Evolutionary conservation across 2,113 vertebrate species (phyloP).

Genomic region (Ochotona curzoniae): DNA sequence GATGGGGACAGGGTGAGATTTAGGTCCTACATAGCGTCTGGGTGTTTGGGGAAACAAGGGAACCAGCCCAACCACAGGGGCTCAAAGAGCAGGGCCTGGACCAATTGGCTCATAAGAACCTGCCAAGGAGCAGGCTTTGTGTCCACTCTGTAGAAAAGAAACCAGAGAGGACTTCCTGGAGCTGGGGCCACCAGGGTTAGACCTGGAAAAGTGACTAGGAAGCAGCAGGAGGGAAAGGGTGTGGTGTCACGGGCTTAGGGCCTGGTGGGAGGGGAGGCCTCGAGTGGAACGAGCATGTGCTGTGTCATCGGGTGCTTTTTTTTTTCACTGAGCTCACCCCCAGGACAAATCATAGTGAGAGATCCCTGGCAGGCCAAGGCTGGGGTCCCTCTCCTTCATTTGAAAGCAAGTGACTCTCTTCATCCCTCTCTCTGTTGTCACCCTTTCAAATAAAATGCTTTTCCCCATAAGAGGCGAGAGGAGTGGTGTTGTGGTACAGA

Average conservation of each 20-base stretch:
- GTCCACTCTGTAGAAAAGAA: not conserved
- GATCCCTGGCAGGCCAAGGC: not conserved
- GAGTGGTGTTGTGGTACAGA: too few relatives aligned
- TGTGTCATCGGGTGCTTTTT: not conserved
- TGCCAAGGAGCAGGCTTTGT: not conserved
- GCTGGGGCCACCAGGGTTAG: not conserved
- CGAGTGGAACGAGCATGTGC: rapidly evolving
- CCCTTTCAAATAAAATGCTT: too few relatives aligned
- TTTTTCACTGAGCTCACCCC: rapidly evolving
- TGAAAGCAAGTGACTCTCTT: not conserved
- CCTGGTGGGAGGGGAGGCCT: not conserved
- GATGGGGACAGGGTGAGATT: not conserved
- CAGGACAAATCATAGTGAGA: rapidly evolving
- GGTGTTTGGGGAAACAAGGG: not conserved
- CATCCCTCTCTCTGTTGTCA: too few relatives aligned
- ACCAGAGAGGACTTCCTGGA: not conserved
- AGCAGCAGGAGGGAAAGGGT: not conserved
- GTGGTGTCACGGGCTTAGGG: rapidly evolving
- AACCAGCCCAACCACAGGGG: rapidly evolving
- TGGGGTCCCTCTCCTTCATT: not conserved
- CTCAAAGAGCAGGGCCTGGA: not conserved
- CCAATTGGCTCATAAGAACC: not conserved
- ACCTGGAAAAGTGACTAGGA: not conserved
- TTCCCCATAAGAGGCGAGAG: too few relatives aligned
- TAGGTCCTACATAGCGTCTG: not conserved